phyloP scores from a whole-genome alignment of 2,888 invertebrate genomes.

The Augiades crinisus region DNA sequence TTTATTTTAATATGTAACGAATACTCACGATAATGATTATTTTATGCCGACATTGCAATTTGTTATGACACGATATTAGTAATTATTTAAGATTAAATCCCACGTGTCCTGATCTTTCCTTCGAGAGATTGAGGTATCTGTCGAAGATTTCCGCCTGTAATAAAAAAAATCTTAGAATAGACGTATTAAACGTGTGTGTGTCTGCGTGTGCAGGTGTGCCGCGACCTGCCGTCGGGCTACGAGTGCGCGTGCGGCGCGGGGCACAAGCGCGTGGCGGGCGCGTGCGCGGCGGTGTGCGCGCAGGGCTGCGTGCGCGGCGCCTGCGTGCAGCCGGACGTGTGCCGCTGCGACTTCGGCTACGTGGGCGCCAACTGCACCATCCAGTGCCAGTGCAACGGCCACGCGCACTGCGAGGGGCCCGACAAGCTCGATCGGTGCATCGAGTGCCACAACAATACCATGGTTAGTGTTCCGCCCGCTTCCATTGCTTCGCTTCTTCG shows the following conservation, averaged over 20 bases:
- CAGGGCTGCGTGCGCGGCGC: conserved; percentile 93
- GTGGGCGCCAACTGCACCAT: conserved; percentile 97
- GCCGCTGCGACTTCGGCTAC: conserved; percentile 96
- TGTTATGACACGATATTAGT: too few relatives aligned
- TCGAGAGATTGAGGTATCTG: too few relatives aligned
- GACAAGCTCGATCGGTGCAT: conserved; percentile 91
- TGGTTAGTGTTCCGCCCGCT: too few relatives aligned
- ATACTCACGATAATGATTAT: too few relatives aligned
- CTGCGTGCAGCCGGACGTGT: conserved; percentile 91
- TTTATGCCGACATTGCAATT: too few relatives aligned
- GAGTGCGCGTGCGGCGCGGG: conserved; percentile 92
- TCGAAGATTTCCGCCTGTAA: too few relatives aligned
- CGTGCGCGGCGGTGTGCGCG: conserved; percentile 90
- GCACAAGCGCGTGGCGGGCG: conserved; percentile 82
- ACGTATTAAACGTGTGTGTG: too few relatives aligned
- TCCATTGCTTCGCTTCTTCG: too few relatives aligned
- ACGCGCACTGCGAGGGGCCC: conserved; percentile 94
- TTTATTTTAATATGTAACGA: too few relatives aligned
- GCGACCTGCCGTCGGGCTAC: conserved; percentile 90
- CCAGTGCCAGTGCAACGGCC: conserved; percentile 97
- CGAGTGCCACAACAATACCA: conserved; percentile 95
- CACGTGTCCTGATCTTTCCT: too few relatives aligned
- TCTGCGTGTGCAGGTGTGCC: conserved; percentile 88
- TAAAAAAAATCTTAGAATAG: too few relatives aligned
- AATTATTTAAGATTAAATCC: too few relatives aligned